Conservation (phyloP, 2,797 vertebrate genomes). For the Notolabrus celidotus region DNA sequence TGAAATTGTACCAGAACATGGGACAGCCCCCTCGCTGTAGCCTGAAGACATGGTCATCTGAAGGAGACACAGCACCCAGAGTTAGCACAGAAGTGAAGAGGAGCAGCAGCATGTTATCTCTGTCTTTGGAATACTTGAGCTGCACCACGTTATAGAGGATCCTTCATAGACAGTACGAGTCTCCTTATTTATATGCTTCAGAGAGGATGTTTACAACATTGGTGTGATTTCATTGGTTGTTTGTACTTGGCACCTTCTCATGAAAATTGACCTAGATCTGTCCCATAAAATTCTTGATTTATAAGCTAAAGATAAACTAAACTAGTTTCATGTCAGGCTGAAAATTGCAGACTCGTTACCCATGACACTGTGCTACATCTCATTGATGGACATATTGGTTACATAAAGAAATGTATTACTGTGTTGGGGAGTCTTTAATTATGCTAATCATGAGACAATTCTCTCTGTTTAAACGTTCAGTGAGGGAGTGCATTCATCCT, state of each 20-base stretch:
- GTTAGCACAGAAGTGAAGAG: constrained; percentile 16
- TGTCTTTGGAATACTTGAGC: neutral
- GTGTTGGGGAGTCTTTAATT: too few relatives aligned
- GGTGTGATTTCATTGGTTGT: constrained; percentile 9
- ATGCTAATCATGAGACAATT: too few relatives aligned
- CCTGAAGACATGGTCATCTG: neutral
- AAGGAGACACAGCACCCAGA: constrained; percentile 1
- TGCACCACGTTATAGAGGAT: too few relatives aligned
- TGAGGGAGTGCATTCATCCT: too few relatives aligned
- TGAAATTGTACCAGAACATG: constrained; percentile 8
- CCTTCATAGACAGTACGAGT: neutral
- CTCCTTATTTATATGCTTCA: neutral
- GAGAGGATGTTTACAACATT: neutral
- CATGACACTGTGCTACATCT: too few relatives aligned
- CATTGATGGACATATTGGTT: too few relatives aligned
- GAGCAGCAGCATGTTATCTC: constrained; percentile 16
- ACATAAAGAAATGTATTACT: too few relatives aligned
- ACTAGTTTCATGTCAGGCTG: too few relatives aligned
- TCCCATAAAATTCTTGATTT: constrained; percentile 74
- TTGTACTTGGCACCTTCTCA: neutral
- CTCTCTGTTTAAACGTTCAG: too few relatives aligned
- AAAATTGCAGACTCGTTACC: too few relatives aligned
- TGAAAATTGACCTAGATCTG: constrained; percentile 15
- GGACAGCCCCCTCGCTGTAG: neutral
- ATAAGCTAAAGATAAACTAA: too few relatives aligned